Conservation (phyloP, 2,797 vertebrate species). For the Tapera naevia region DNA sequence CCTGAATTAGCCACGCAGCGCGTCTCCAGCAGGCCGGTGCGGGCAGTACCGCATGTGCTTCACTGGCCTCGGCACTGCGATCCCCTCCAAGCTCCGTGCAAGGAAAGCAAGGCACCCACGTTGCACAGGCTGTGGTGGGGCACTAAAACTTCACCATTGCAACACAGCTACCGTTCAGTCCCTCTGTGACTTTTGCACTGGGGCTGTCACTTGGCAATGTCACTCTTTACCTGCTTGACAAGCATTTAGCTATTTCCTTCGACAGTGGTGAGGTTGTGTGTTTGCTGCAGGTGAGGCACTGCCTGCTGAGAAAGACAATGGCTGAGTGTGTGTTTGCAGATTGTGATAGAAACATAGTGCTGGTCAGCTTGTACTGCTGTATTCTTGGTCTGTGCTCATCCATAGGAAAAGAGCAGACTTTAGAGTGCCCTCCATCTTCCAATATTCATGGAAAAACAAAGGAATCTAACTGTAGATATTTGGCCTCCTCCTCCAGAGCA, state of each 20-base stretch:
- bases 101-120: fast-evolving
- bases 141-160: not conserved
- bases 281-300: not conserved
- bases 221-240: not conserved
- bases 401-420: not conserved
- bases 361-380: not conserved
- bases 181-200: not conserved
- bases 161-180: fast-evolving
- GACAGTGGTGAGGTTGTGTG: not conserved
- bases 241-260: not conserved
- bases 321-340: not conserved
- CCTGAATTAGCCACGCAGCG: fast-evolving
- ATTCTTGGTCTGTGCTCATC: not conserved
- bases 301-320: not conserved
- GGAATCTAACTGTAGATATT: not conserved
- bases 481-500: not conserved
- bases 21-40: fast-evolving
- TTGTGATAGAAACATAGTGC: not conserved
- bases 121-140: fast-evolving
- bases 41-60: not conserved
- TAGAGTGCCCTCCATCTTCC: no score
- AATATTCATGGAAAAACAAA: not conserved
- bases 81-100: fast-evolving
- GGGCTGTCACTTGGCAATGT: not conserved
- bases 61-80: fast-evolving